Conservation (phyloP, 2,113 vertebrate genomes). For the Engraulis encrasicolus region DNA sequence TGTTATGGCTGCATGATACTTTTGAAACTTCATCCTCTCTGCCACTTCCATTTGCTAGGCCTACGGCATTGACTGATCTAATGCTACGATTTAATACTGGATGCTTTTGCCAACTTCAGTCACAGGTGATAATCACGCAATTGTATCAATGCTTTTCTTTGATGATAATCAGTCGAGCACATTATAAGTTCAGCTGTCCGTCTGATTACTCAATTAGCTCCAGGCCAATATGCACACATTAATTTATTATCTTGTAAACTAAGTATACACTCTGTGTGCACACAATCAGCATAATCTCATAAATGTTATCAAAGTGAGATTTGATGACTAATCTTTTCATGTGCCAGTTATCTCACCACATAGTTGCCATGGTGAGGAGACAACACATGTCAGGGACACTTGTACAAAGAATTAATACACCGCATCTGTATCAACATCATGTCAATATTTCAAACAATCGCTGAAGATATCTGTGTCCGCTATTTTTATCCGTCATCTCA, state of each 20-base stretch:
- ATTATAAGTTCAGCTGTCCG: conserved; percentile 50
- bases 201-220: conserved; percentile 34
- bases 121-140: conserved; percentile 33
- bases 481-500: not conserved
- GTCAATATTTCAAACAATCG: not conserved
- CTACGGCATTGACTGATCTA: not conserved
- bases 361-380: not conserved
- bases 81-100: conserved; percentile 26
- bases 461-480: not conserved
- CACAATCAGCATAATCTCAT: not conserved
- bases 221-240: not conserved
- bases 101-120: conserved; percentile 58
- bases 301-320: not conserved
- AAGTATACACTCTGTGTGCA: too few species aligned
- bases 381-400: not conserved
- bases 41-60: not conserved
- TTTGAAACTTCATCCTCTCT: not conserved
- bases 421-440: not conserved
- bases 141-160: conserved; percentile 27
- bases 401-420: conserved; percentile 1
- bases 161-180: conserved; percentile 41
- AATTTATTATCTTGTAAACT: not conserved
- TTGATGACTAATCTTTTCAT: not conserved
- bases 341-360: not conserved
- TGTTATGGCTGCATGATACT: not conserved